phyloP scores from a whole-genome alignment of 2,113 vertebrate species.

The Heloderma charlesbogerti region DNA sequence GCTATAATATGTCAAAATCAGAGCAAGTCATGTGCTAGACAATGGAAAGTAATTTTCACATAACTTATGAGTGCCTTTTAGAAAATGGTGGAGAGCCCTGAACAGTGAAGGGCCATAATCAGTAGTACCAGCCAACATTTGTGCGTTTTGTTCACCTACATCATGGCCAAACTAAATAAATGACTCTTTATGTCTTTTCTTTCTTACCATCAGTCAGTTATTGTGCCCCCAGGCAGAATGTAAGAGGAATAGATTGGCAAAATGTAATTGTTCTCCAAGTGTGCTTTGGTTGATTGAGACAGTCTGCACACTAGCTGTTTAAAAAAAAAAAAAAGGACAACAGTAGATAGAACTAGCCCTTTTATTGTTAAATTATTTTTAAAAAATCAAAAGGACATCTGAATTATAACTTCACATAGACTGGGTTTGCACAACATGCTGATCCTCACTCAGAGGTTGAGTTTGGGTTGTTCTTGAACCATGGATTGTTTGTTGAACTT shows the following conservation, averaged over 20 bases:
- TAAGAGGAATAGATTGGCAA: not conserved
- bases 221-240: not conserved
- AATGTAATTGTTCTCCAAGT: not conserved
- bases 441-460: no score
- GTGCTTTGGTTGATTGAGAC: not conserved
- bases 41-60: constrained; percentile 57
- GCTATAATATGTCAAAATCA: constrained; percentile 35
- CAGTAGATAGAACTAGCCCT: not conserved
- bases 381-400: not conserved
- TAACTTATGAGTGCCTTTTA: constrained; percentile 58
- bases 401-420: not conserved
- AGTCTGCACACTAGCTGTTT: not conserved
- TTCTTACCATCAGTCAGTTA: not conserved
- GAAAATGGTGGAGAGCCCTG: constrained; percentile 50
- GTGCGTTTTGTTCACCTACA: constrained; percentile 39
- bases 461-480: no score
- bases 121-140: constrained; percentile 58
- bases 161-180: constrained; percentile 38
- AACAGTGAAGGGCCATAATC: constrained; percentile 48
- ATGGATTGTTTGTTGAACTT: no score
- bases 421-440: no score
- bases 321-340: not conserved
- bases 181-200: constrained; percentile 55
- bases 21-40: constrained; percentile 48
- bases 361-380: not conserved